Conservation (phyloP, 2,113 vertebrate species). For the Trachemys scripta region DNA sequence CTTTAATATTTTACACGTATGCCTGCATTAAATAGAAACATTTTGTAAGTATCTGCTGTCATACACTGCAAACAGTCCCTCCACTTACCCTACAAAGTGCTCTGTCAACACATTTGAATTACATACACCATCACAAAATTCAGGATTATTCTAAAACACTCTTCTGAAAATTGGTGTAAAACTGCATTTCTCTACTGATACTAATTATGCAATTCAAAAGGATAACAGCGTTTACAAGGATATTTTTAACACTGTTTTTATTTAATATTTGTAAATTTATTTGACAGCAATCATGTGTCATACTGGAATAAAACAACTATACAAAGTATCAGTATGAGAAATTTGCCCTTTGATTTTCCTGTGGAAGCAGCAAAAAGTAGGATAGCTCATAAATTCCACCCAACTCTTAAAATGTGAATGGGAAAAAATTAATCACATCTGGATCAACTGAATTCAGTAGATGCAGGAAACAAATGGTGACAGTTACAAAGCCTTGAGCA, state of each 20-base stretch:
- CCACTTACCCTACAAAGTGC: neutral
- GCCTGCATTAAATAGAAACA: neutral
- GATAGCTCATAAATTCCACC: neutral
- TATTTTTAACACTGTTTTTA: neutral
- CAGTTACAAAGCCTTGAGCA: neutral
- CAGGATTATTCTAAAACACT: neutral
- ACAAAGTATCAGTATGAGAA: slow-evolving; percentile 12
- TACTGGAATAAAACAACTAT: neutral
- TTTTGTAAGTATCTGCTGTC: neutral
- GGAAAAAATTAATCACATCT: neutral
- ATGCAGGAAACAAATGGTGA: neutral
- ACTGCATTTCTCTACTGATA: neutral
- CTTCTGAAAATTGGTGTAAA: neutral
- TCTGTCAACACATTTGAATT: neutral
- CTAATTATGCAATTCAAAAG: slow-evolving; percentile 13
- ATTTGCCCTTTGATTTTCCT: neutral
- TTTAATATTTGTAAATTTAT: neutral
- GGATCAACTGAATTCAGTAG: neutral
- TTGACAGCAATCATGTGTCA: neutral
- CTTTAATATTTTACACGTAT: neutral
- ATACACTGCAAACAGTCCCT: neutral
- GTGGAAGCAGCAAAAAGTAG: neutral
- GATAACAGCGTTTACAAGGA: neutral
- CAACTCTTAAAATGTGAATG: neutral
- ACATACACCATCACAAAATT: neutral